Evolutionary conservation across 2,797 vertebrate species (phyloP), one percentile per base, ranked within the genome.

Genomic region (Ceryle rudis): DNA sequence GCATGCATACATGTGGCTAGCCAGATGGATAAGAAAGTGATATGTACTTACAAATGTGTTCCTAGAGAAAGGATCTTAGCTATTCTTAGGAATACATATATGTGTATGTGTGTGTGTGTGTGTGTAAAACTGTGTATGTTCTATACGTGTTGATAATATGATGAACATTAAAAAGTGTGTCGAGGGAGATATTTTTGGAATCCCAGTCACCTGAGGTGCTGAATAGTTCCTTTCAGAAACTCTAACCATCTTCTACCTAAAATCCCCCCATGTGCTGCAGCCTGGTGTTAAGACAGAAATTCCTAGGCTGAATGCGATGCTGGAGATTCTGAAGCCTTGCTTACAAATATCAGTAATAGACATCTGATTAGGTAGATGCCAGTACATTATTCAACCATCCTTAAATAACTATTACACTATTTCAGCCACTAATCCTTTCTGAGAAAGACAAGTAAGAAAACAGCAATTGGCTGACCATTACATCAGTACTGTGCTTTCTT

Each of bases 391-490:
- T 86, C 88, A 90, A 8, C 21, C 41, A 37, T 19, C 83, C 52
- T 54, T 65, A 95, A 97, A 97, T 95, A 96, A 80, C 88, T 67
- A 42, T 81, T 80, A 77, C 71, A 25, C n/a, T 78, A 78, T 6
- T 65, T 72, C 60, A 92, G 44, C 16, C 67, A 71, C 64, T 89
- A 90, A 93, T 95, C 90, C 91, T 87, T 97, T 95, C 96, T 93
- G 78, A 96, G 94, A 96, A 95, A 80, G 77, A 52, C 73, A 72
- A 93, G 75, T 58, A 72, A 90, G 77, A 81, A 87, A 73, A 54
- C 46, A 73, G 49, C 75, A 93, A 88, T 44, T 71, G 41, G 47
- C 74, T 89, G 33, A 67, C 49, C 37, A 74, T 14, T 58, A 69
- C 81, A 89, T 46, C 64, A 80, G 29, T 46, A 37, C 60, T 92